These are phyloP conservation scores for Pristionchus fissidentatus DNA, from an alignment of 2,888 invertebrate genomes.

Conservation along the genomic window DNA sequence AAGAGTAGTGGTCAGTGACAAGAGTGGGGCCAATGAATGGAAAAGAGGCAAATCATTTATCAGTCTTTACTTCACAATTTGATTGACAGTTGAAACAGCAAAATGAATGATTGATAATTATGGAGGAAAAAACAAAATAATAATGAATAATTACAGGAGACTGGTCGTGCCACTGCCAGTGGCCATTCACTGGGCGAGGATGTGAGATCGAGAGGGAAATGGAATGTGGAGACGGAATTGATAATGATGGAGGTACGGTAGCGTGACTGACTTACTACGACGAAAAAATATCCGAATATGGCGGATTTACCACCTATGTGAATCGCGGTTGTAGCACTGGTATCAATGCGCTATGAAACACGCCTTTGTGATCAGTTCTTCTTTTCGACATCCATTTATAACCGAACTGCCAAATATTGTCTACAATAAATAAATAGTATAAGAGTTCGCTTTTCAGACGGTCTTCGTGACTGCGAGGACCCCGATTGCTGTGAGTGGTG, in stretches of 20 bases:
- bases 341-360: too few relatives aligned
- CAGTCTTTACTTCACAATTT: background rate
- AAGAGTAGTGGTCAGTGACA: slow-evolving; percentile 15
- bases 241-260: slow-evolving; percentile 92
- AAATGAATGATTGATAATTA: background rate
- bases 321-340: too few relatives aligned
- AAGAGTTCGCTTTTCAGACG: slow-evolving; percentile 85
- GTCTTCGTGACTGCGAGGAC: slow-evolving; percentile 97
- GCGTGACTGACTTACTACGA: too few relatives aligned
- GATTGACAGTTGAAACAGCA: background rate
- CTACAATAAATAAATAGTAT: too few relatives aligned
- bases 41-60: slow-evolving; percentile 80
- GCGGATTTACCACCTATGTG: too few relatives aligned
- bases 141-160: slow-evolving; percentile 79
- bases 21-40: background rate
- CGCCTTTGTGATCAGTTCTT: too few relatives aligned
- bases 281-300: too few relatives aligned
- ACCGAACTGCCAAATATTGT: too few relatives aligned
- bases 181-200: slow-evolving; percentile 93
- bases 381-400: too few relatives aligned
- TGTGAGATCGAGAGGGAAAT: slow-evolving; percentile 94
- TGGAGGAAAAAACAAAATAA: background rate
- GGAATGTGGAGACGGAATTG: slow-evolving; percentile 92
- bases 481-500: slow-evolving; percentile 93
- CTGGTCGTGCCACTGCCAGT: slow-evolving; percentile 93